phyloP scores from a whole-genome alignment of 2,113 vertebrate genomes.

The Scytalopus superciliaris region DNA sequence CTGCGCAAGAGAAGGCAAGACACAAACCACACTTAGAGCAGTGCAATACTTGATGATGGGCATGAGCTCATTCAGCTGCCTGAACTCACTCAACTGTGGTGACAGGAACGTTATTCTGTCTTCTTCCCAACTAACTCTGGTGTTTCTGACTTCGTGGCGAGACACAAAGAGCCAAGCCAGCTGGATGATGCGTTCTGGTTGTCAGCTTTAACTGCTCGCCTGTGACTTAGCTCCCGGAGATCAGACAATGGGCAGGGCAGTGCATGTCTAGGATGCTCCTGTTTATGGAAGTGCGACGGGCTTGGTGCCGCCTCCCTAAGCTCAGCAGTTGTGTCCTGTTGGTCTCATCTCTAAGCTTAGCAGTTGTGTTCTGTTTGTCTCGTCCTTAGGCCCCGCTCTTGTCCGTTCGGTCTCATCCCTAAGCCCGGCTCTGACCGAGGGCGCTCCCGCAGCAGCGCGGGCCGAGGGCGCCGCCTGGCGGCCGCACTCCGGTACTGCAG shows the following conservation, averaged over 20 bases:
- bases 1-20: background rate
- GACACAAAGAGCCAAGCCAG: background rate
- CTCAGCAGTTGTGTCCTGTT: too few relatives aligned
- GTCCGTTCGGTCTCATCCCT: too few relatives aligned
- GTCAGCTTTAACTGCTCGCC: background rate
- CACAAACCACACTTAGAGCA: background rate
- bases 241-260: too few relatives aligned
- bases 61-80: fast-evolving
- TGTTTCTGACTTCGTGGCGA: background rate
- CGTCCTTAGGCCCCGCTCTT: too few relatives aligned
- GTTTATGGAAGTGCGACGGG: too few relatives aligned
- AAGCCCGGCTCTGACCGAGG: background rate
- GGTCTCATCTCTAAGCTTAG: too few relatives aligned
- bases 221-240: background rate
- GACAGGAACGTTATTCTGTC: background rate
- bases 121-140: background rate
- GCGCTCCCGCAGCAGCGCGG: background rate
- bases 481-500: fast-evolving
- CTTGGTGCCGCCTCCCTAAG: fast-evolving
- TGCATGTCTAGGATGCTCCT: fast-evolving
- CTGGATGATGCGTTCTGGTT: background rate
- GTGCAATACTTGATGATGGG: too few relatives aligned
- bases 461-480: background rate
- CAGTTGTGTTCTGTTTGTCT: too few relatives aligned
- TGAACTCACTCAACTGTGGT: background rate